Evolutionary conservation across 2,797 vertebrate genomes (phyloP).

Genomic region (Tenualosa ilisha): DNA sequence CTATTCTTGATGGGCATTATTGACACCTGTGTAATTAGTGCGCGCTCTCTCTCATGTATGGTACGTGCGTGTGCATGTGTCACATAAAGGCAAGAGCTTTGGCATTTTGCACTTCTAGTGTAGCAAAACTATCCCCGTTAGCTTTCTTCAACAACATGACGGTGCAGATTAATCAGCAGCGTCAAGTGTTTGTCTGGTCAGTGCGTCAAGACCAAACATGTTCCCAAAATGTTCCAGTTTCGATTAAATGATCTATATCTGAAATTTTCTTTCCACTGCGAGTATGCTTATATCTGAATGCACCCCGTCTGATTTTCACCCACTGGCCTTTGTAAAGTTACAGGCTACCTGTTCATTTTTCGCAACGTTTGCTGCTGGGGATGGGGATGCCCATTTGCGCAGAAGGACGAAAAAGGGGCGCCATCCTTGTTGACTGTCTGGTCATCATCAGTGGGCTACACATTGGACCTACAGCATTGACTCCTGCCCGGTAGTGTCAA

Average conservation of each 20-base stretch:
- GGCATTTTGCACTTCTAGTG: too few relatives aligned
- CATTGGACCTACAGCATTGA: too few relatives aligned
- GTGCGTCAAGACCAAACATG: background rate
- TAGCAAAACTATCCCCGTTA: too few relatives aligned
- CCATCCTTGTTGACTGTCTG: constrained; percentile 5
- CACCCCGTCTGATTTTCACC: background rate
- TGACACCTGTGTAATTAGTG: background rate
- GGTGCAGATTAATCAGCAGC: too few relatives aligned
- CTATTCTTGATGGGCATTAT: background rate
- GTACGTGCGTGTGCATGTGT: too few relatives aligned
- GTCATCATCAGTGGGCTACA: background rate
- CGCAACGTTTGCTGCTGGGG: background rate
- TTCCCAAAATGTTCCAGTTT: too few relatives aligned
- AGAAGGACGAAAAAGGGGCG: background rate
- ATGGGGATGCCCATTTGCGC: background rate
- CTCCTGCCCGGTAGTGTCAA: background rate
- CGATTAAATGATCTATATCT: too few relatives aligned
- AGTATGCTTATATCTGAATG: too few relatives aligned
- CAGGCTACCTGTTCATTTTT: background rate
- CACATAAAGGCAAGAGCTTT: too few relatives aligned
- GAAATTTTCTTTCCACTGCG: too few relatives aligned
- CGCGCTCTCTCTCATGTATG: background rate
- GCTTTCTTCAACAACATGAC: too few relatives aligned
- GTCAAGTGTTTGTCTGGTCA: background rate
- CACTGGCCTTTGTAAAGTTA: background rate